Evolutionary conservation across 2,113 vertebrate genomes (phyloP), one percentile per base, ranked within the genome.

Genomic region (Redunca redunca): DNA sequence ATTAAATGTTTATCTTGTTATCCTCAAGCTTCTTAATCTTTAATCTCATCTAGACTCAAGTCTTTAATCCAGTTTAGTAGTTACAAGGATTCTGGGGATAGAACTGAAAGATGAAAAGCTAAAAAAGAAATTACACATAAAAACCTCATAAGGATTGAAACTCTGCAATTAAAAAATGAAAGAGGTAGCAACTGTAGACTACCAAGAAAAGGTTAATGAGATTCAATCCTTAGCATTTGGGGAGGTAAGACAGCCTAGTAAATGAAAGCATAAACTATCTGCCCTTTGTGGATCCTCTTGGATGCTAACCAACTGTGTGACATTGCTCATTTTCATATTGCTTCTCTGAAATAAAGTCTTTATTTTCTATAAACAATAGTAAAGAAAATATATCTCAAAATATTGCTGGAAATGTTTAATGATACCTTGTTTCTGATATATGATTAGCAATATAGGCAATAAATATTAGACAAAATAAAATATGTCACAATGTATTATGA

Each of bases 31-130:
- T 88, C 94, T 98, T 98, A 97, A 97, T 97, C 94, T 98, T 98
- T 98, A 98, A 97, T 98, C 94, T 98, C 52, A 98, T 97, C 90
- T 94, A 53, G 88, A 98, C 97, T 97, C 26, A 94, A 93, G 57
- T 93, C 12, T 46, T 97, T 98, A 98, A 98, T 97, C 89, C 88
- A 98, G 85, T 98, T 98, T 96, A 96, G 74, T 58, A 96, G 74
- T 80, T 97, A 98, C 94, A 97, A 95, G 81, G 58, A 97, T 96
- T 96, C 80, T 60, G 67, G 98, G 78, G 90, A 97, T 90, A 97
- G 85, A 97, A 95, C 7, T 86, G 74, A 97, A 98, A 97, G 86
- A 97, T 98, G 90, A 43, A 94, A 83, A 58, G 33, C 78, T 98
- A 92, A 40, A 71, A 95, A 98, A 95, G 26, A 98, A 95, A 96